Base-by-base conservation (phyloP, 2,888 invertebrate genomes). In the Hoplodrina blanda region DNA sequence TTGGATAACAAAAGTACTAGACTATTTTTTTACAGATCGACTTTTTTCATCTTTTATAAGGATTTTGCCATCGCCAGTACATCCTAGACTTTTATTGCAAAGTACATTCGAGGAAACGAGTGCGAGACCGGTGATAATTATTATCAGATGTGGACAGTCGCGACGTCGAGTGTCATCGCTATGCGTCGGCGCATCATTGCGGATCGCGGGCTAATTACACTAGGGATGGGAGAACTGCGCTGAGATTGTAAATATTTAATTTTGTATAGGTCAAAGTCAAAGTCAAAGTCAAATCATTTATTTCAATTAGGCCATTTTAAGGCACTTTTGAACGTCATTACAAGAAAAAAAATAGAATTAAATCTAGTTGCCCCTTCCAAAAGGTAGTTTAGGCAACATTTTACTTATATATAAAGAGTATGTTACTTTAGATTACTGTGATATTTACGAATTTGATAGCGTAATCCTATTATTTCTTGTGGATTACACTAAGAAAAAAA, bases 71-170 rank as follows among this genome's bases (percentile, higher is more conserved):
- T 4, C 20, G n/a, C 73, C 55, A 67, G 76, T 91, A 88, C 87
- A 50, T 66, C 69, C 75, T 73, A 75, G 79, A 82, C 73, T 73
- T 83, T 86, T 86, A 87, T 81, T 84, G 86, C 83, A 73, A 78
- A 85, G 85, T 87, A 84, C 84, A 84, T 79, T 82, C 82, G 80
- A 85, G 88, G 86, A 89, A 90, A 90, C 86, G 78, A 89, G 90
- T 89, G 90, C 89, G 82, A 80, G 85, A 84, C 78, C 76, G 67
- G 78, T 67, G 60, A 80, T 78, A 73, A 78, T 81, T 80, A 84
- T 81, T 78, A 84, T 77, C 69, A 62, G 79, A 68, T 41, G 61
- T 49, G 71, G 66, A 76, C 78, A 69, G 66, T 69, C 82, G 78
- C 67, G 50, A 79, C 84, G 73, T 72, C 65, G 46, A 72, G 70